These are phyloP conservation scores for Circus cinereus DNA, from an alignment of 2,797 vertebrate species.

Conservation along the genomic window DNA sequence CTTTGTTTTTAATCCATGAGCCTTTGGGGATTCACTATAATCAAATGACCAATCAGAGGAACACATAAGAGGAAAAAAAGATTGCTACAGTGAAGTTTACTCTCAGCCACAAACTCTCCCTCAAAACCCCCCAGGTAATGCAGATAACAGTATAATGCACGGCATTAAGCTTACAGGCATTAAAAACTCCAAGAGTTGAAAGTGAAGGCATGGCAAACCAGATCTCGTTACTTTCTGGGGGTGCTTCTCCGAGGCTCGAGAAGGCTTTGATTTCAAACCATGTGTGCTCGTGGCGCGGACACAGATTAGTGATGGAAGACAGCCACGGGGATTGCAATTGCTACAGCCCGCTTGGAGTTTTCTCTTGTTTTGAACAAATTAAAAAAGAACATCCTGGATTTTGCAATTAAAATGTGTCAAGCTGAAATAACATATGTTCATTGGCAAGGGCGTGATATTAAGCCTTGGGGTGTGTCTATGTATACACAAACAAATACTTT, in stretches of 20 bases:
- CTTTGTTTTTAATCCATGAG: conserved; percentile 82
- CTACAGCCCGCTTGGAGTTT: background rate
- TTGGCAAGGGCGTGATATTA: conserved; percentile 3
- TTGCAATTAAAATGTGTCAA: conserved; percentile 45
- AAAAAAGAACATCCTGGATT: conserved; percentile 32
- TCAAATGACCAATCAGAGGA: conserved; percentile 59
- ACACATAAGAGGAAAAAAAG: background rate
- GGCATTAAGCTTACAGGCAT: background rate
- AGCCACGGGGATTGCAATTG: background rate
- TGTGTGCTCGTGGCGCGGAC: background rate
- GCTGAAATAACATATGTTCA: conserved; percentile 38
- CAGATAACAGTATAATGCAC: conserved; percentile 17
- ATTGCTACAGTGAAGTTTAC: conserved; percentile 44
- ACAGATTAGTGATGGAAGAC: conserved; percentile 8
- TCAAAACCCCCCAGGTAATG: background rate
- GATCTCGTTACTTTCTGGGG: background rate
- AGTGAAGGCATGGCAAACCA: background rate
- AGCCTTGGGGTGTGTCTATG: conserved; percentile 15
- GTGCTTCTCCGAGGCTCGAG: background rate
- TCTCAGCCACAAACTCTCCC: conserved; percentile 18
- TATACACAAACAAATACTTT: conserved; percentile 15
- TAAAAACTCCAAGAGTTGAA: background rate
- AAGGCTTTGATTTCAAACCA: conserved; percentile 34
- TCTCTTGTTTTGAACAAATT: background rate
- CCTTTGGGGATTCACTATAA: conserved; percentile 66